Base-by-base conservation (phyloP, 2,113 vertebrate species). In the Morone chrysops region DNA sequence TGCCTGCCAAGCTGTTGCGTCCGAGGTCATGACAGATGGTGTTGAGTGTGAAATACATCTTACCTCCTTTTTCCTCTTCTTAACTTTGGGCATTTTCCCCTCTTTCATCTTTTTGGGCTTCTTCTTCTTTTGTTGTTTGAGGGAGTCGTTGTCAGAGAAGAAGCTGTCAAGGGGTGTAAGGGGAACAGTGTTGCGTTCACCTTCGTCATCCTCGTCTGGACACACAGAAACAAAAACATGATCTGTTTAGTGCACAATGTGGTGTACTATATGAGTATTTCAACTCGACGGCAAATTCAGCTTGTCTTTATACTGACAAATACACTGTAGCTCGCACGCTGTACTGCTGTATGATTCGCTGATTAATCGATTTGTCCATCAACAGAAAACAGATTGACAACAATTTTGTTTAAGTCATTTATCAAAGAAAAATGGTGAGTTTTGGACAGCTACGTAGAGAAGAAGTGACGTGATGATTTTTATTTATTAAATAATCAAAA, bases 11-110 rank as follows among this genome's bases (percentile, higher is more conserved):
- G 73, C 82, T 67, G 75, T 54, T 61, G 67, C 51, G 82, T 83
- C 72, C 38, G 61, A 76, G 82, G 84, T 87, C 76, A 57, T 6
- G 77, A 45, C 75, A 71, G 78, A 78, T 54, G 62, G 53, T 25
- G 69, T 16, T 13, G 60, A 47, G 59, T 36, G 67, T 56, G 80
- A 83, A 81, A 62, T 69, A 61, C 70, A 75, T 16, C 88, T 89
- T 53, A 25, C 96, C 96, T 97, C 97, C 96, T 97, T 97, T 93
- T 96, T 98, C 94, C 96, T 97, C 89, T 96, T 96, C 88, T 96
- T 96, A 67, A 96, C 93, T 94, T 97, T 97, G 75, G 94, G 92
- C 78, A 93, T 87, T 82, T 97, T 97, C 74, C 93, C 92, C 43
- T 97, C 97, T 91, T 96, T 97, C 84, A 94, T 94, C 92, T 97